Evolutionary conservation across 2,888 invertebrate species (phyloP).

Genomic region (Heteromurus nitidus): DNA sequence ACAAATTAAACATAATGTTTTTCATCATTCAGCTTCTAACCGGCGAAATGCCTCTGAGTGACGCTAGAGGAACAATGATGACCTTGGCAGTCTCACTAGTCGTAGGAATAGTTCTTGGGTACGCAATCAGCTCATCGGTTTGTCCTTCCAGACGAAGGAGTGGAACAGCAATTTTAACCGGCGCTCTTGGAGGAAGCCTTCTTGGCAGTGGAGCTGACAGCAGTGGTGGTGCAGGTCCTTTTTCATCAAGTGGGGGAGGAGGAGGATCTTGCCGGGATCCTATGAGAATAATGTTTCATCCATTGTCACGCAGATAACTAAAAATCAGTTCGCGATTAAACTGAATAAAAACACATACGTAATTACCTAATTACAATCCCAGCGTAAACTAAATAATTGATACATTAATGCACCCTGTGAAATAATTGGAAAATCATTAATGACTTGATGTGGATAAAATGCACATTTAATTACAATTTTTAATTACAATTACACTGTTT

Average conservation of each 20-base stretch:
- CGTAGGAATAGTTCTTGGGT: conserved; percentile 44
- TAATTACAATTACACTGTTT: no score
- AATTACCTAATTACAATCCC: no score
- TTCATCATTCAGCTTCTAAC: conserved; percentile 18
- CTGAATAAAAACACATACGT: no score
- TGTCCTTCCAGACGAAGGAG: not conserved
- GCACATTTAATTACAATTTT: no score
- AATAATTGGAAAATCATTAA: no score
- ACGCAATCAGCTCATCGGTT: conserved; percentile 19
- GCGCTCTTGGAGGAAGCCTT: not conserved
- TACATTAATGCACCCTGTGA: no score
- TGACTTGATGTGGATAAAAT: no score
- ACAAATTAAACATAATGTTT: not conserved
- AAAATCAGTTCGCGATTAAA: no score
- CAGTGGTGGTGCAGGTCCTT: not conserved
- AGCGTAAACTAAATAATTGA: no score
- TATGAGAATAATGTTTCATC: not conserved
- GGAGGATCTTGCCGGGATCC: not conserved
- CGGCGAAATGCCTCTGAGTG: conserved; percentile 18
- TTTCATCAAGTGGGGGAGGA: no score
- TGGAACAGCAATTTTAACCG: not conserved
- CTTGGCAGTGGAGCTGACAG: not conserved
- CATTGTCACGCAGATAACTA: not conserved
- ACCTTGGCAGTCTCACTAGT: conserved; percentile 39
- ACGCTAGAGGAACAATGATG: conserved; percentile 24